Conservation (phyloP, 1,140 invertebrate genomes). For the Nasonia longicornis region DNA sequence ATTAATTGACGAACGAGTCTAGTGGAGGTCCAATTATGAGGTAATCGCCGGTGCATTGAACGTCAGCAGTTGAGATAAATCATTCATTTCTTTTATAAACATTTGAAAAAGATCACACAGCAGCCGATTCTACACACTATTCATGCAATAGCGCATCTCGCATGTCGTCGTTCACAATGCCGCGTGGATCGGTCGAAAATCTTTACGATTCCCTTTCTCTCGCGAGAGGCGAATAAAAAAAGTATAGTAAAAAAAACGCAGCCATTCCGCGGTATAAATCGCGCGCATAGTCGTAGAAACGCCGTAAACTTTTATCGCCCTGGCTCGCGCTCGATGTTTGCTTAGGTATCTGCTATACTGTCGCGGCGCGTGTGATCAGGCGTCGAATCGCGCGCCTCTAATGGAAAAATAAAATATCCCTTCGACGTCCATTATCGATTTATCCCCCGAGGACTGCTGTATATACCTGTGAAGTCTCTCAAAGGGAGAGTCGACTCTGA, state of each 20-base stretch:
- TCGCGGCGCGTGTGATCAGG: neutral
- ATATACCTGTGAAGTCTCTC: too few relatives aligned
- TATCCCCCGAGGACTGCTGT: neutral
- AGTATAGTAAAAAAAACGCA: neutral
- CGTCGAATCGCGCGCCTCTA: conserved; percentile 3
- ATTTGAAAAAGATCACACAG: neutral
- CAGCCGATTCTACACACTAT: neutral
- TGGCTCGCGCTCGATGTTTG: neutral
- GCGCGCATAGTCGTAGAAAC: neutral
- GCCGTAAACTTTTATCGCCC: conserved; percentile 33
- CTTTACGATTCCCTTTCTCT: conserved; percentile 7
- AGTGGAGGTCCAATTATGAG: neutral
- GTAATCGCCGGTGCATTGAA: neutral
- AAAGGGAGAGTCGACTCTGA: too few relatives aligned
- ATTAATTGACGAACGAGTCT: conserved; percentile 1
- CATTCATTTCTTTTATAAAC: neutral
- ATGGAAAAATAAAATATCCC: conserved; percentile 36
- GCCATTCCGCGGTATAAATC: neutral
- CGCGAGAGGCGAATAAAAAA: neutral
- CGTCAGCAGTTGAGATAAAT: too few relatives aligned
- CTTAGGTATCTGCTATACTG: neutral
- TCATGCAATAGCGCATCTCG: neutral
- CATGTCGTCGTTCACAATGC: neutral
- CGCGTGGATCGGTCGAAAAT: neutral
- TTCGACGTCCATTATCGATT: conserved; percentile 27